phyloP scores from a whole-genome alignment of 2,888 invertebrate genomes.

The Ischnus inquisitorius region DNA sequence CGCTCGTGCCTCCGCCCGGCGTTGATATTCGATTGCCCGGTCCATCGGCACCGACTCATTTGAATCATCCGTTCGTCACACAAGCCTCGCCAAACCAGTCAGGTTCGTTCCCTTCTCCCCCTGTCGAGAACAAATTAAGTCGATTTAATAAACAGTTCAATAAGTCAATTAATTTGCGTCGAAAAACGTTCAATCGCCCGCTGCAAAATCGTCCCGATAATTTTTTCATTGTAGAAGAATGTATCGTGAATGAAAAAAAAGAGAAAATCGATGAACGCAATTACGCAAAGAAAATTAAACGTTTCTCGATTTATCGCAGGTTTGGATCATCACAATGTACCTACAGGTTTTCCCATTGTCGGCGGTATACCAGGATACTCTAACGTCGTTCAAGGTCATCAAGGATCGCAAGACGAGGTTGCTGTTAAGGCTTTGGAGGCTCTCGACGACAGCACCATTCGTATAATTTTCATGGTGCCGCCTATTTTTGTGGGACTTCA shows the following conservation, averaged over 20 bases:
- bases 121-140: constrained; percentile 30
- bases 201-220: background rate
- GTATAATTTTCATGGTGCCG: constrained; percentile 94
- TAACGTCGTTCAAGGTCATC: constrained; percentile 61
- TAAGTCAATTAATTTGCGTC: background rate
- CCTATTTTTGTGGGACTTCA: constrained; percentile 93
- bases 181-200: background rate
- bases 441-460: constrained; percentile 92
- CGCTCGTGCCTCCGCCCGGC: constrained; percentile 76
- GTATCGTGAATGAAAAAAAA: background rate
- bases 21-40: constrained; percentile 80
- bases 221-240: background rate
- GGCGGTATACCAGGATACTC: constrained; percentile 74
- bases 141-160: background rate
- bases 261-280: background rate
- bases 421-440: constrained; percentile 89
- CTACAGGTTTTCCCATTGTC: constrained; percentile 76
- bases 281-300: background rate
- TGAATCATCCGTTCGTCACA: constrained; percentile 82
- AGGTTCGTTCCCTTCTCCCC: constrained; percentile 81
- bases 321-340: constrained; percentile 77
- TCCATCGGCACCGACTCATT: constrained; percentile 78
- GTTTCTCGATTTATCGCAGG: constrained; percentile 71
- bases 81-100: constrained; percentile 81
- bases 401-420: constrained; percentile 85